phyloP scores from a whole-genome alignment of 2,797 vertebrate genomes.

The Hemibagrus guttatus region DNA sequence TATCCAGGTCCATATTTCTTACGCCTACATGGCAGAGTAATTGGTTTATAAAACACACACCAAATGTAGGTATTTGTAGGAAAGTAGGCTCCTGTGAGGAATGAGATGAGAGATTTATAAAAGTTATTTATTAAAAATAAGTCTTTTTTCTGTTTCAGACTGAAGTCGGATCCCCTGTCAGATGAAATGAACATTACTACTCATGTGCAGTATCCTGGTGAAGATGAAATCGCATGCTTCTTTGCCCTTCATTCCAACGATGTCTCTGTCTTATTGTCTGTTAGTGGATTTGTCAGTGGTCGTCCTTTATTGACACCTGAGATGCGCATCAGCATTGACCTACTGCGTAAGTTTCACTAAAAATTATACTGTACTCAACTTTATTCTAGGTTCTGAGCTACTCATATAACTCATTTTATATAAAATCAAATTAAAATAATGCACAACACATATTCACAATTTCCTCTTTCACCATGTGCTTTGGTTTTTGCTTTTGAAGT shows the following conservation, averaged over 20 bases:
- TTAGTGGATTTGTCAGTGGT: conserved; percentile 61
- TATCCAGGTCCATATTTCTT: neutral
- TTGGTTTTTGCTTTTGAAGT: neutral
- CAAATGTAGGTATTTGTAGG: neutral
- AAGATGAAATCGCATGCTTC: conserved; percentile 67
- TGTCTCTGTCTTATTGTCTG: conserved; percentile 67
- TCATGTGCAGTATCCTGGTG: conserved; percentile 32
- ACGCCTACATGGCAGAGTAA: neutral
- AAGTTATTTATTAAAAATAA: no score
- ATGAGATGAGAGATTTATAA: neutral
- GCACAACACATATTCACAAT: neutral
- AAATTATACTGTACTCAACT: neutral
- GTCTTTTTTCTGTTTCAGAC: conserved; percentile 28
- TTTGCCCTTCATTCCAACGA: conserved; percentile 62
- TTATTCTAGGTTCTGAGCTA: neutral
- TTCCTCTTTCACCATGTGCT: neutral
- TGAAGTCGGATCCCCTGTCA: conserved; percentile 15
- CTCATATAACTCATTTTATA: neutral
- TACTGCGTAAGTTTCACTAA: conserved; percentile 73
- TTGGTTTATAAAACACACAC: neutral
- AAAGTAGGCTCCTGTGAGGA: neutral
- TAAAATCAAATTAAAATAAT: neutral
- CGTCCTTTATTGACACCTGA: conserved; percentile 64
- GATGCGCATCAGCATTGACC: conserved; percentile 68
- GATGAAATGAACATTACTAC: conserved; percentile 16